Evolutionary conservation across 1,140 invertebrate genomes (phyloP).

Genomic region (Brachionus rotundiformis): DNA sequence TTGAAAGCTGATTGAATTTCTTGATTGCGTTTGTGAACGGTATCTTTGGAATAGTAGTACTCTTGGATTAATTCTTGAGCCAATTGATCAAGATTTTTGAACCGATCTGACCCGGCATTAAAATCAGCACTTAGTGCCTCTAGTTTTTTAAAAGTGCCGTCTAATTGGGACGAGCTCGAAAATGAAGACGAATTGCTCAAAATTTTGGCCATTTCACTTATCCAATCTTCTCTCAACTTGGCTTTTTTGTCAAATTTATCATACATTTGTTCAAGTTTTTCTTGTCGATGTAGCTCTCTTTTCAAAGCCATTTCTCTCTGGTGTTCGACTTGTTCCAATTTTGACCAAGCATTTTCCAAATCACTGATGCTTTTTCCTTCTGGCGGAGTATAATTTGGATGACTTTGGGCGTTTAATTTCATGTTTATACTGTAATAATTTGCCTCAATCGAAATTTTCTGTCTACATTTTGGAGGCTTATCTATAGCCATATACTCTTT

Average conservation of each 20-base stretch:
- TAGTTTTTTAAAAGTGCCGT: constrained; percentile 95
- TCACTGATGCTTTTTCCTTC: constrained; percentile 82
- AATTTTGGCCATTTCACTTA: constrained; percentile 97
- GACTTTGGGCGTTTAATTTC: constrained; percentile 85
- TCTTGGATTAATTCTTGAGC: constrained; percentile 84
- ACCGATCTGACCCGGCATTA: constrained; percentile 82
- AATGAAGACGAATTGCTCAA: constrained; percentile 79
- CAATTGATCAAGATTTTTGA: constrained; percentile 87
- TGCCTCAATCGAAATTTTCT: constrained; percentile 93
- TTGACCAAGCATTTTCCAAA: constrained; percentile 86
- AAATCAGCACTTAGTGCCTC: constrained; percentile 97
- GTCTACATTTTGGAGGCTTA: constrained; percentile 89
- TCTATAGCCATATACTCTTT: constrained; percentile 87
- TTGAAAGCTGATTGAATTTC: constrained; percentile 86
- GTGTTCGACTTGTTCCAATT: constrained; percentile 90
- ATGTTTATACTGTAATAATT: constrained; percentile 95
- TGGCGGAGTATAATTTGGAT: constrained; percentile 82
- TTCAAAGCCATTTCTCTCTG: constrained; percentile 85
- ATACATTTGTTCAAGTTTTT: constrained; percentile 88
- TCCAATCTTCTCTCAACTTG: constrained; percentile 83
- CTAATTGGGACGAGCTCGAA: constrained; percentile 84
- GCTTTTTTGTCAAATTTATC: constrained; percentile 94
- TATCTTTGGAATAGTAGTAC: constrained; percentile 84
- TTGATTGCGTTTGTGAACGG: constrained; percentile 75
- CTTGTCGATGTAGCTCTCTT: constrained; percentile 83